Percentiles rank a stretch among this genome's conserved stretches.
Conservation (phyloP, 1,140 invertebrate genomes). For the Eumaeus atala region DNA sequence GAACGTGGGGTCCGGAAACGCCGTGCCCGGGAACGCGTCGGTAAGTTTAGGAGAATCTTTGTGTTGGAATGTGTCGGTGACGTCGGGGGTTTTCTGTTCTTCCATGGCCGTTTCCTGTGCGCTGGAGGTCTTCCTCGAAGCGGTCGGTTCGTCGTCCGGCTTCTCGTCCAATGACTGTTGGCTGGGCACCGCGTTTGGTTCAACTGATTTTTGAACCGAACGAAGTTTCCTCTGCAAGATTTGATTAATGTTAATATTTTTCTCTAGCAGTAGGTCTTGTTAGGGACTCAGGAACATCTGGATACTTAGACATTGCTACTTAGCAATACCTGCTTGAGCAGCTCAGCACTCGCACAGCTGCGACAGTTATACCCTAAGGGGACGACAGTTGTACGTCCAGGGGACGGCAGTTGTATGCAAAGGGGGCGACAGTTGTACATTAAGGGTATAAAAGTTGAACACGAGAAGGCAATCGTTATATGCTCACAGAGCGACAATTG, state of each 20-base stretch:
- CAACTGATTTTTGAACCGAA: conserved; percentile 80
- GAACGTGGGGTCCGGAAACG: conserved; percentile 43
- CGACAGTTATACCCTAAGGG: too few relatives aligned
- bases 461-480: background rate
- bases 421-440: background rate
- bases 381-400: too few relatives aligned
- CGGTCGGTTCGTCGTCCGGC: conserved; percentile 43
- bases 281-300: too few relatives aligned
- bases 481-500: too few relatives aligned
- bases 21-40: too few relatives aligned
- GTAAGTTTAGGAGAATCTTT: conserved; percentile 41
- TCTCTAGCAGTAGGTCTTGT: too few relatives aligned
- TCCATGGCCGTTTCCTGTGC: conserved; percentile 19
- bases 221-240: conserved; percentile 80
- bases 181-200: conserved; percentile 71
- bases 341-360: too few relatives aligned
- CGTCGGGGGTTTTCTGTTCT: conserved; percentile 30
- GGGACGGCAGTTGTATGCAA: background rate
- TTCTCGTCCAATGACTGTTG: conserved; percentile 73
- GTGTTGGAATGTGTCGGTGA: background rate
- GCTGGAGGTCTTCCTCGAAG: conserved; percentile 36
- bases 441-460: background rate
- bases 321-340: too few relatives aligned
- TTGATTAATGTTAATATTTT: background rate
- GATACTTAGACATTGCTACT: too few relatives aligned